Base-by-base conservation (phyloP, 2,113 vertebrate species). In the Cathartes aura region DNA sequence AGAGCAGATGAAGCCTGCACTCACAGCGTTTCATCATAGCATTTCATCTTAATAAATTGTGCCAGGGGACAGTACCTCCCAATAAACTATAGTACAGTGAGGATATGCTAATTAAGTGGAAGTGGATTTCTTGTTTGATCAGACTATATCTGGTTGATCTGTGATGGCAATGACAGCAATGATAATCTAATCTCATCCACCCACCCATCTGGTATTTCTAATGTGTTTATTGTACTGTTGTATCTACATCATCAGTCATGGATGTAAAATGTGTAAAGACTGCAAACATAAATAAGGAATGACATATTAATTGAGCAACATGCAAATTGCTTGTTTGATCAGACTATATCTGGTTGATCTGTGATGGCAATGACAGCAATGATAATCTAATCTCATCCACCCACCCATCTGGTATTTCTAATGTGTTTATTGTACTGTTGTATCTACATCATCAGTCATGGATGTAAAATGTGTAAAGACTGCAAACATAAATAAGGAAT, bases 301-400 rank as follows among this genome's bases (percentile, higher is more conserved):
- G 91, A 89, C 87, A 89, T 90, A 93, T 94, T 96, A 97, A 97
- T 90, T 96, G 83, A 94, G 45, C 48, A 95, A 94, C 62, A 82
- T 80, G 53, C 45, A 96, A 91, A 96, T 82, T 58, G 30, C 29
- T 91, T 91, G 62, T 97, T 95, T 92, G 73, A 85, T 97, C 62
- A 95, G 45, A 45, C 43, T 68, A 9, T 89, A 32, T 86, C 82
- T 90, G 36, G 30, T 68, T 92, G 76, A 89, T 95, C 80, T 93
- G 53, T 87, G 87, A 94, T 82, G 68, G 43, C 0, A 2, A 80
- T 82, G 91, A 94, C 73, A 96, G 91, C 42, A 93, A 75, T 0
- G 5, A 56, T 91, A 96, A 87, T 80, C 56, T 87, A 82, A 89
- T 92, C 42, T 96, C 36, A 75, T 67, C 89, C 81, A 72, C 89